phyloP scores from a whole-genome alignment of 2,797 vertebrate genomes.

The Acanthis flammea region DNA sequence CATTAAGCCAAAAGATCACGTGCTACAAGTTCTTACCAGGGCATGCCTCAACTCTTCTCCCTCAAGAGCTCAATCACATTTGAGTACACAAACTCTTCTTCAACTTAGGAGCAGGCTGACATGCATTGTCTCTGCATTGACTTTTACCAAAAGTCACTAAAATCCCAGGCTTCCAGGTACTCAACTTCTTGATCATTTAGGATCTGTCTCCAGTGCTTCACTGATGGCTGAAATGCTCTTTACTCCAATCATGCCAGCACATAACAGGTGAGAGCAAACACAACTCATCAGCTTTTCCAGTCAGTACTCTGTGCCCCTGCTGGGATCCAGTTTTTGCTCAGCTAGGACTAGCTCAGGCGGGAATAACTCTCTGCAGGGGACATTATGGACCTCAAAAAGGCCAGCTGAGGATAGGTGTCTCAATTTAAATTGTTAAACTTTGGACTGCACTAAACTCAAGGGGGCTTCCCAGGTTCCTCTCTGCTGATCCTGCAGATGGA shows the following conservation, averaged over 20 bases:
- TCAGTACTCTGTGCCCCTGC: neutral
- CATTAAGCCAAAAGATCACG: neutral
- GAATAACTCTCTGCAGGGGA: neutral
- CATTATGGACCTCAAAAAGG: neutral
- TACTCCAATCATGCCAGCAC: fast-evolving
- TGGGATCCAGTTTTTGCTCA: neutral
- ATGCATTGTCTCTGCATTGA: neutral
- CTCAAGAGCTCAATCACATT: neutral
- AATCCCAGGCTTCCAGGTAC: neutral
- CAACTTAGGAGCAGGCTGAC: neutral
- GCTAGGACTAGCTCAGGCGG: neutral
- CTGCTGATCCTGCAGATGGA: neutral
- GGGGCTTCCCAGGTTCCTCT: neutral
- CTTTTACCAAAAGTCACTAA: neutral
- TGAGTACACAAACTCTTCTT: neutral
- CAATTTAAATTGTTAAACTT: neutral
- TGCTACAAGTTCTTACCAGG: neutral
- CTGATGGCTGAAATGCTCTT: neutral
- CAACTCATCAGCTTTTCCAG: neutral
- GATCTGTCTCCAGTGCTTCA: neutral
- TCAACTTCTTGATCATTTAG: neutral
- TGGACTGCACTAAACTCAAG: neutral
- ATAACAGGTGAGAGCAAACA: neutral
- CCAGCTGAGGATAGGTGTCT: neutral
- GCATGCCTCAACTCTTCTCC: neutral